Conservation (phyloP, 2,888 invertebrate genomes). For the Catocala sponsa region DNA sequence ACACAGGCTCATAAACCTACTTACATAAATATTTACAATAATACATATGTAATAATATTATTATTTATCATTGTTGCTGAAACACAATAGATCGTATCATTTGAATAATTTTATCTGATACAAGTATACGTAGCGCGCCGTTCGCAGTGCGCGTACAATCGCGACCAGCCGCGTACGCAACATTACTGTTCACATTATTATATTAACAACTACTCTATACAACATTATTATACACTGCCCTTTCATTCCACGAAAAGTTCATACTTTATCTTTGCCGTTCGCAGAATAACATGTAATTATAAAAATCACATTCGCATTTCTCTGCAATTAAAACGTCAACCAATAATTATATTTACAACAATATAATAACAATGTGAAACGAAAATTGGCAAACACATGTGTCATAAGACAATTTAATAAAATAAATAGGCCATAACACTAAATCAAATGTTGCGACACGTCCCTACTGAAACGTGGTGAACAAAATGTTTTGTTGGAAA, state of each 20-base stretch:
- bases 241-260: neutral
- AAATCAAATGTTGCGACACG: conserved; percentile 45
- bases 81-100: conserved; percentile 86
- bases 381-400: conserved; percentile 36
- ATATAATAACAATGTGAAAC: conserved; percentile 42
- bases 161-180: conserved; percentile 22
- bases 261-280: neutral
- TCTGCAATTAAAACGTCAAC: conserved; percentile 13
- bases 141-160: conserved; percentile 42
- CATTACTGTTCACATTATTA: conserved; percentile 1
- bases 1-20: conserved; percentile 66
- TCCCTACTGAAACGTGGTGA: conserved; percentile 16
- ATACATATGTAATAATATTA: conserved; percentile 81
- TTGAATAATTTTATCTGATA: conserved; percentile 86
- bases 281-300: neutral
- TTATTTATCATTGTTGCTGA: conserved; percentile 85
- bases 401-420: conserved; percentile 49
- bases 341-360: conserved; percentile 48
- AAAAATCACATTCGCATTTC: neutral
- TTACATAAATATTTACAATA: conserved; percentile 79
- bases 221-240: neutral
- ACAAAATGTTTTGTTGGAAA: conserved; percentile 33
- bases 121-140: conserved; percentile 72
- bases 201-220: neutral
- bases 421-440: conserved; percentile 47